Conservation (phyloP, 2,888 invertebrate genomes). For the Sphaerophoria taeniata region DNA sequence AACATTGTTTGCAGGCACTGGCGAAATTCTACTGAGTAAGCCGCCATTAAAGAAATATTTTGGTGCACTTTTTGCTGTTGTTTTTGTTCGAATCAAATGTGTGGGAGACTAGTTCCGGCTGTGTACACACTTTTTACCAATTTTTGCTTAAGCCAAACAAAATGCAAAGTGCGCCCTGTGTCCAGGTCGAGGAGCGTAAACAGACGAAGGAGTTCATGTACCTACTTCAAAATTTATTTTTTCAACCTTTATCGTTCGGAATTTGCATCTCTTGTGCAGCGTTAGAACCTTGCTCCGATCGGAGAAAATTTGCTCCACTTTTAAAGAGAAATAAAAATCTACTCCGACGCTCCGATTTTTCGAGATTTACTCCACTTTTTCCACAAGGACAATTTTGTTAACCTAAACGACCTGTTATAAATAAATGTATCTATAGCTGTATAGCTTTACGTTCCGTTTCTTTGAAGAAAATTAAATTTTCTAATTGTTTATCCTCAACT, state of each 20-base stretch:
- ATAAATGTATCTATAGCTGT: too few species aligned
- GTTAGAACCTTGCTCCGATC: too few species aligned
- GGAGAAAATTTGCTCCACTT: too few species aligned
- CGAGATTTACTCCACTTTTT: too few species aligned
- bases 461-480: too few species aligned
- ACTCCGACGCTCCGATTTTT: too few species aligned
- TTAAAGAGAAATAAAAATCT: too few species aligned
- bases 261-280: conserved; percentile 28
- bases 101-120: conserved; percentile 67
- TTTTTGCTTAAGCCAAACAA: conserved; percentile 55
- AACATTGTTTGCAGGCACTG: neutral
- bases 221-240: neutral
- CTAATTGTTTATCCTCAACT: too few species aligned
- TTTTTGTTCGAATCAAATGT: conserved; percentile 3
- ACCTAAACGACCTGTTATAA: too few species aligned
- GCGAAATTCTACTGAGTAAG: neutral
- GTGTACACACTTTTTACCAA: conserved; percentile 65
- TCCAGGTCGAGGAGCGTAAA: conserved; percentile 56
- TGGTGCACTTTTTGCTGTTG: neutral
- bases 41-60: conserved; percentile 1
- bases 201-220: conserved; percentile 40
- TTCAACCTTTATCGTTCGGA: conserved; percentile 16
- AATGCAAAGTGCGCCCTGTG: conserved; percentile 53
- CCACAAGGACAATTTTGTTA: too few species aligned
- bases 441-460: too few species aligned